Evolutionary conservation across 2,888 invertebrate genomes (phyloP), one percentile per base, ranked within the genome.

Genomic region (Mesorhabditis belari): DNA sequence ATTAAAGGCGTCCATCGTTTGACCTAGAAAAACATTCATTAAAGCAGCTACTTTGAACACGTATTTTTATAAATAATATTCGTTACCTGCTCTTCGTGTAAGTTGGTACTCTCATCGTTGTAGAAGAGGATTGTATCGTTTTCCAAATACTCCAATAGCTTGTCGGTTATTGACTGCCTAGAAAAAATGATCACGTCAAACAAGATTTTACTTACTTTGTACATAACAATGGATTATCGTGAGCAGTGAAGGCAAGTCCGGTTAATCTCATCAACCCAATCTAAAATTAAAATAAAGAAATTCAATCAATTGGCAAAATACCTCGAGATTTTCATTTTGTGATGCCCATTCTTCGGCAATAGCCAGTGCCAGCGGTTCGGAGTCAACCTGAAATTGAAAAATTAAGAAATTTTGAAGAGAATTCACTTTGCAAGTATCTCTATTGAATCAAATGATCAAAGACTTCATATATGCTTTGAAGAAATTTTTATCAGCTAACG

Each of bases 261-360:
- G 91, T 94, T 88, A 84, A 75, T 29, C 90, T 83, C 80, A 80
- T 80, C 44, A 69, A 70, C 5, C 73, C 67, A 51, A 69, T 63
- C 52, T 64, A 60, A 6, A 72, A 55, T 28, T 17, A 35, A 35
- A 35, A 35, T n/a, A n/a, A n/a, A n/a, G n/a, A n/a, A n/a, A n/a
- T n/a, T n/a, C n/a, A 17, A 35, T 35, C 12, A 35, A 17, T 35
- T 35, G 44, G 44, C 12, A 35, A 35, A 35, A 35, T 88, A 83
- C 68, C 44, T 35, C 44, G 12, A 96, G 89, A 58, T 84, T 84
- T 26, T 89, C 87, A 66, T 87, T 87, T 82, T 96, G 95, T 5
- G 88, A 85, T 75, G 91, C 89, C 91, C 96, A 98, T 85, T 98
- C 98, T 27, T 89, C 87, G 1, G 95, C 92, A 54, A 98, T 88